Percentiles rank a stretch among this genome's conserved stretches.
Evolutionary conservation across 2,888 invertebrate species (phyloP).

Genomic region (Achlya flavicornis): DNA sequence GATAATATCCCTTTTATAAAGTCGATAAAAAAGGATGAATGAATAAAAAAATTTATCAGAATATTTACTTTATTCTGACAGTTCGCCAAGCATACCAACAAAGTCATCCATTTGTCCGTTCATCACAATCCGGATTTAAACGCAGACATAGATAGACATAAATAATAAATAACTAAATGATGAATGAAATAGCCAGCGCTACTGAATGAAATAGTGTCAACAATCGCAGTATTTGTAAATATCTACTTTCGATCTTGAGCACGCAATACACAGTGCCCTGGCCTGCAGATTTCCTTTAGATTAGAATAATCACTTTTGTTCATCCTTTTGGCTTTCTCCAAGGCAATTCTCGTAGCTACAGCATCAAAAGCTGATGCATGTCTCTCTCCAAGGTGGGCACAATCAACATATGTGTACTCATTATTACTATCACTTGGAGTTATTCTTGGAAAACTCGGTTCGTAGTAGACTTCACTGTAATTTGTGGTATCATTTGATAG

Average conservation of each 20-base stretch:
- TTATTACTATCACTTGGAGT: neutral
- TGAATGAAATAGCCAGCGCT: no score
- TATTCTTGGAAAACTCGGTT: neutral
- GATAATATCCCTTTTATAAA: no score
- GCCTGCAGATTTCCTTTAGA: neutral
- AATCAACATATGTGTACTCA: neutral
- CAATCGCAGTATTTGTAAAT: no score
- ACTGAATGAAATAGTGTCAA: no score
- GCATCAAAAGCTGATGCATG: neutral
- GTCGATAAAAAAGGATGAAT: no score
- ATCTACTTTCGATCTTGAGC: neutral
- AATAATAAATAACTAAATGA: no score
- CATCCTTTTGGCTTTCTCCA: neutral
- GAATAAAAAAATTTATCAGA: no score
- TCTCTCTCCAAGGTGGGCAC: neutral
- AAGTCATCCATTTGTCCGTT: no score
- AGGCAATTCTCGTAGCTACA: neutral
- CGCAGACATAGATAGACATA: no score
- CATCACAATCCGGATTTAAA: no score
- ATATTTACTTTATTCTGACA: no score
- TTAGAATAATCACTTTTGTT: neutral
- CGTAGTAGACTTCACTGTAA: neutral
- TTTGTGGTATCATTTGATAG: neutral
- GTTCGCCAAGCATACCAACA: no score
- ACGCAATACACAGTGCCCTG: neutral